Evolutionary conservation across 2,888 invertebrate species (phyloP), one percentile per base, ranked within the genome.

Genomic region (Brachycybe producta): DNA sequence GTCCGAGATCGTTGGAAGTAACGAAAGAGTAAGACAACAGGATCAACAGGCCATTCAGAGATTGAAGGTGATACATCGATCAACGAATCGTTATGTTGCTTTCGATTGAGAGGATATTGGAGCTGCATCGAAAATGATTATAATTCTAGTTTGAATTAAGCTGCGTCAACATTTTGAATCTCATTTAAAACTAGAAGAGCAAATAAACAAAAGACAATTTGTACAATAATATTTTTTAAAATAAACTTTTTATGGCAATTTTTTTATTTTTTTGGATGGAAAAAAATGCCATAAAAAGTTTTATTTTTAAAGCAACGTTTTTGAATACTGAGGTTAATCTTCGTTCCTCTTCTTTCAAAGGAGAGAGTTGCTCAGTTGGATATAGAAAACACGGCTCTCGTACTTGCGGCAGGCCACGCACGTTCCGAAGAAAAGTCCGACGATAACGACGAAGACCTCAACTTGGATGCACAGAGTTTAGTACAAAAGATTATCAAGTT

Each of bases 1-100:
- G 26, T 85, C 85, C 0, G 76, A 77, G 49, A 80, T 80, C 0
- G 78, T 87, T 2, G 86, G 85, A 0, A 76, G 75, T 54, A 84
- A 85, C 60, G 85, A 87, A 62, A 69, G 80, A 50, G 65, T 79
- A 7, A 68, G 82, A 2, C 75, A 80, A 46, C 74, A 76, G 53
- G 86, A 88, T 67, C 80, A 81, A 63, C 73, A 74, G 49, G 74
- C 76, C 15, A 85, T 87, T 59, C 76, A 78, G 55, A 77, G 76
- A 65, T 62, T 83, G 52, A 74, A 75, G 55, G 77, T 60, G 41
- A 26, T 28, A n/a, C 32, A 32, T n/a, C n/a, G 32, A 11, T n/a
- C n/a, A n/a, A 48, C 34, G n/a, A 5, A n/a, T 48, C 26, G 17
- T 34, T 45, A 7, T 47, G 28, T 35, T 7, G 7, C 8, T 44